Evolutionary conservation across 2,888 invertebrate genomes (phyloP).

Genomic region (Hyles lineata): DNA sequence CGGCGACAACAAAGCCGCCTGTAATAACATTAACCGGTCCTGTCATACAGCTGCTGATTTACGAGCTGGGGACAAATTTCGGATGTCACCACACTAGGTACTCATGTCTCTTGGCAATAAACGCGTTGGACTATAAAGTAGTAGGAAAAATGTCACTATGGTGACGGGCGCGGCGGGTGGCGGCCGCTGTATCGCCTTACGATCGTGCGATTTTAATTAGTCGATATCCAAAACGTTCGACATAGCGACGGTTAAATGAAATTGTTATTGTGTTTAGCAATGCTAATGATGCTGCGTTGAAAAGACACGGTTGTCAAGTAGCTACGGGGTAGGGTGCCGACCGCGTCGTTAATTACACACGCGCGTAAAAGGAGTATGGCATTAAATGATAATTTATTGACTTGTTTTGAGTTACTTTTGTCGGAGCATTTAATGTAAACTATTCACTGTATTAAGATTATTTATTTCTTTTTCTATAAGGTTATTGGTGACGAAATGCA

Average conservation of each 20-base stretch:
- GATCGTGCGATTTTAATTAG: slow-evolving; percentile 17
- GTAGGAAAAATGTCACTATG: background rate
- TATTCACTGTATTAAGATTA: no score
- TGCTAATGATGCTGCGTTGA: background rate
- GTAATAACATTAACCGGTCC: slow-evolving; percentile 20
- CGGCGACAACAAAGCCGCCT: slow-evolving; percentile 18
- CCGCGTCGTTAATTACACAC: background rate
- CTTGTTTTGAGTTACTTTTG: no score
- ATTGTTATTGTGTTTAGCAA: background rate
- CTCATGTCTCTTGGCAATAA: background rate
- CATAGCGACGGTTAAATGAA: background rate
- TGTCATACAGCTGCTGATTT: slow-evolving; percentile 17
- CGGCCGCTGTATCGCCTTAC: background rate
- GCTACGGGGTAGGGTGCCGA: background rate
- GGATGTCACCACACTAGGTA: background rate
- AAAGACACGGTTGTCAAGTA: background rate
- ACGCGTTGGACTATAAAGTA: background rate
- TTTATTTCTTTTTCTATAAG: no score
- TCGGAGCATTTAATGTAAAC: no score
- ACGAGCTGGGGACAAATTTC: slow-evolving; percentile 3
- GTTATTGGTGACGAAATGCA: no score
- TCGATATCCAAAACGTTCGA: slow-evolving; percentile 4
- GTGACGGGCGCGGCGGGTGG: slow-evolving; percentile 8
- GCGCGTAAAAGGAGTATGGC: background rate
- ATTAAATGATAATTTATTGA: no score